These are phyloP conservation scores for Callipepla squamata DNA, from an alignment of 2,113 vertebrate species.

Conservation along the genomic window DNA sequence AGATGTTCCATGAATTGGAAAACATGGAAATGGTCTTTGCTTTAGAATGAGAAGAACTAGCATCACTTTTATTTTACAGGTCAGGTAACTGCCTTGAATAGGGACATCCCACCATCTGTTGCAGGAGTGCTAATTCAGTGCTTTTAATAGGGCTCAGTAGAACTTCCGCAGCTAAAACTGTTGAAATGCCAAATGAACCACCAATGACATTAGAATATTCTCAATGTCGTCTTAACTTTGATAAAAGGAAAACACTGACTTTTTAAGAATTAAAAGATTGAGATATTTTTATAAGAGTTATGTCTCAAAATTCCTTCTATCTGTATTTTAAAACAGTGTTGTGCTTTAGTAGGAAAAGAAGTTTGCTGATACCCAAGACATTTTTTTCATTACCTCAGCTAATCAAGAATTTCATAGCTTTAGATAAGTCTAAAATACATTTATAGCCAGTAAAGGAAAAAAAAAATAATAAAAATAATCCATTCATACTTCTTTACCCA, in stretches of 20 bases:
- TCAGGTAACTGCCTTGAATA: not conserved
- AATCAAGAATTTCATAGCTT: not conserved
- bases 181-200: not conserved
- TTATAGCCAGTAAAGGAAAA: not conserved
- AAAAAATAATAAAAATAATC: not conserved
- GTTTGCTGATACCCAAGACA: not conserved
- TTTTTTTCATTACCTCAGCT: not conserved
- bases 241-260: not conserved
- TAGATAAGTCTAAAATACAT: not conserved
- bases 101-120: not conserved
- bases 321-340: not conserved
- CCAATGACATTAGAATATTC: not conserved
- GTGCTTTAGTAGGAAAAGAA: not conserved
- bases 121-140: not conserved
- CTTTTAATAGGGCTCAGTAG: not conserved
- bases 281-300: not conserved
- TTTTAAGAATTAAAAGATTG: not conserved
- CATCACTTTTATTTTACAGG: slow-evolving; percentile 44
- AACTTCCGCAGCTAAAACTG: not conserved
- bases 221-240: not conserved
- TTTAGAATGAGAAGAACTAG: slow-evolving; percentile 43
- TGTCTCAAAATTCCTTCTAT: not conserved
- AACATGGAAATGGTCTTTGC: slow-evolving; percentile 55
- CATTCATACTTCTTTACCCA: not conserved
- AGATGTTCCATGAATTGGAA: slow-evolving; percentile 35